Base-by-base conservation (phyloP, 2,888 invertebrate species). In the Ypsolopha sequella region DNA sequence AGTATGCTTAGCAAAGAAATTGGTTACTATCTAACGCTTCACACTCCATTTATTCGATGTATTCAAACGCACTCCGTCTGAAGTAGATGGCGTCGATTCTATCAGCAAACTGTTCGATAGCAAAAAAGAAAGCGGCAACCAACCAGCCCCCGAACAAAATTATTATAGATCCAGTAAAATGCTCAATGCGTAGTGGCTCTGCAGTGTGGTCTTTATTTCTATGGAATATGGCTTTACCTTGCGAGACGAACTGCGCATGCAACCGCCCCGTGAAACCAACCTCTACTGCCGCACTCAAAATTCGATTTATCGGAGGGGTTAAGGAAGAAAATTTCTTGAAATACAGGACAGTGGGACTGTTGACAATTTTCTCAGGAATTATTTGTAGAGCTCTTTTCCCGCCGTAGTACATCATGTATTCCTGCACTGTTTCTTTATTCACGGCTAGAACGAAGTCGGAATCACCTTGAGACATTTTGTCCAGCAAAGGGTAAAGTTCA, bases 261-360 rank as follows among this genome's bases (percentile, higher is more conserved):
- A 61, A 53, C 14, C 58, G 54, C 7, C 73, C 61, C 11, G 64
- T 59, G 41, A 76, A 67, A 7, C 77, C 78, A 2, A 60, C 61
- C 58, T 79, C 78, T 8, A 67, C 54, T 34, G 63, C 56, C n/a
- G 56, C 57, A 41, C 63, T 65, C 51, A 78, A 54, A 34, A 68
- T 52, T 14, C 57, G 56, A 52, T 57, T 70, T 1, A 76, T 49
- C 1, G 73, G 65, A 7, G 52, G 36, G 3, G 60, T 55, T 6
- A 76, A 49, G 0, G 70, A 65, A 3, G 74, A 73, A 58, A 61
- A 64, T 48, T 67, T 74, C 48, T 57, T 73, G 35, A 70, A 71
- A 58, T 68, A 76, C 47, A 79, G 63, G 8, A 73, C 77, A 1
- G 66, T 65, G 3, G 77, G 77, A 56, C 71, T 76, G 43, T 66